Percentiles rank a stretch among this genome's conserved stretches.
Evolutionary conservation across 2,888 invertebrate species (phyloP).

Genomic region (Microctonus hyperodae): DNA sequence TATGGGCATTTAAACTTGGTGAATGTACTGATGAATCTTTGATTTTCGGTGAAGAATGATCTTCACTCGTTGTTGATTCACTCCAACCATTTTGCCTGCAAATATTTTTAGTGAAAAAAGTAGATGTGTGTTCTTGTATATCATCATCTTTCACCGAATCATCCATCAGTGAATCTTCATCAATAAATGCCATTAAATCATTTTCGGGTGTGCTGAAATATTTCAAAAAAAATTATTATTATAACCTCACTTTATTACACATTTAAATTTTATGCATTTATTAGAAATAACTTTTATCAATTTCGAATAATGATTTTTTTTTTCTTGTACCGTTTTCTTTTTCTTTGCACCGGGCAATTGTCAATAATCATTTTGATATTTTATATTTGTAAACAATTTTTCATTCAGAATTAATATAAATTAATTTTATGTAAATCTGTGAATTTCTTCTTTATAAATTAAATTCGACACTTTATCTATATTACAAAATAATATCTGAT

Average conservation of each 20-base stretch:
- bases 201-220: conserved; percentile 68
- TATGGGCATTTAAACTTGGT: conserved; percentile 51
- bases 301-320: background rate
- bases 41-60: conserved; percentile 3
- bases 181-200: conserved; percentile 79
- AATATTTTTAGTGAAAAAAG: conserved; percentile 59
- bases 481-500: too few relatives aligned
- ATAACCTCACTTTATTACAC: background rate
- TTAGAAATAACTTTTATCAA: background rate
- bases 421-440: too few relatives aligned
- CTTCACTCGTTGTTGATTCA: conserved; percentile 13
- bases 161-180: conserved; percentile 72
- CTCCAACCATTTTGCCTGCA: conserved; percentile 69
- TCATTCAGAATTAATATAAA: too few relatives aligned
- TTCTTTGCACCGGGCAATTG: background rate
- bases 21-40: conserved; percentile 15
- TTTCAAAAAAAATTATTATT: conserved; percentile 1
- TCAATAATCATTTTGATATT: conserved; percentile 9
- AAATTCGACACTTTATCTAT: too few relatives aligned
- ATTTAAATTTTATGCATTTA: too few relatives aligned
- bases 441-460: too few relatives aligned
- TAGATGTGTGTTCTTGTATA: conserved; percentile 62
- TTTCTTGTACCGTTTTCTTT: conserved; percentile 24
- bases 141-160: conserved; percentile 60
- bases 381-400: too few relatives aligned